Base-by-base conservation (phyloP, 1,140 invertebrate genomes). In the Aphaenogaster ashmeadi region DNA sequence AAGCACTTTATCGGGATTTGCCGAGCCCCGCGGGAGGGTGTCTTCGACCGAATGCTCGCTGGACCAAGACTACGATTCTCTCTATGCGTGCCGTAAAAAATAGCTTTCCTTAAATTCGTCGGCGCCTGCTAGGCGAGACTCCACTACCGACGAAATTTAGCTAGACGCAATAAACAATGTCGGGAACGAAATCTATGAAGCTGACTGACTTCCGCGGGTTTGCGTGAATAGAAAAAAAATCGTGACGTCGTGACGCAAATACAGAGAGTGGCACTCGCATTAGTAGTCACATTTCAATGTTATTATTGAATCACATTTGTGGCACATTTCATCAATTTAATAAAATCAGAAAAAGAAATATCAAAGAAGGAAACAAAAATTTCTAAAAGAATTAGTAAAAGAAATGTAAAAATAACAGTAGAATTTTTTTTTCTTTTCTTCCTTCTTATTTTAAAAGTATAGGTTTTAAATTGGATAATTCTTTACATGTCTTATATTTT, bases 21-120 rank as follows among this genome's bases (percentile, higher is more conserved):
- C 86, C 52, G 78, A 80, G 75, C 56, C 79, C 75, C 87, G 38
- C 67, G 56, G 77, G 62, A 75, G 86, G 56, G 64, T 86, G 62
- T 77, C 79, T 33, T 52, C 54, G 81, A 86, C 64, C 90, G 88
- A 90, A 56, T 91, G 89, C 75, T 91, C 77, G 84, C 88, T 89
- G 91, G 93, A 93, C 92, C 92, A 93, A 89, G 90, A 94, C 69
- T 54, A 36, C 92, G 81, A 88, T 91, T 75, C 58, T 64, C 52
- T 44, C 62, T 41, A 58, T 69, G 88, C 67, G 71, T 81, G 74
- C 38, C 72, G 83, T 88, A 91, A 94, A 94, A 93, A 94, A 92
- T 92, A 87, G 75, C 62, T 60, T 81, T 85, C 81, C 79, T 90
- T 90, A 92, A 93, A 94, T 93, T 94, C 89, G 86, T 74, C 88